Percentiles rank a stretch among this genome's conserved stretches.
Evolutionary conservation across 2,888 invertebrate species (phyloP).

Genomic region (Watsonalla cultraria): DNA sequence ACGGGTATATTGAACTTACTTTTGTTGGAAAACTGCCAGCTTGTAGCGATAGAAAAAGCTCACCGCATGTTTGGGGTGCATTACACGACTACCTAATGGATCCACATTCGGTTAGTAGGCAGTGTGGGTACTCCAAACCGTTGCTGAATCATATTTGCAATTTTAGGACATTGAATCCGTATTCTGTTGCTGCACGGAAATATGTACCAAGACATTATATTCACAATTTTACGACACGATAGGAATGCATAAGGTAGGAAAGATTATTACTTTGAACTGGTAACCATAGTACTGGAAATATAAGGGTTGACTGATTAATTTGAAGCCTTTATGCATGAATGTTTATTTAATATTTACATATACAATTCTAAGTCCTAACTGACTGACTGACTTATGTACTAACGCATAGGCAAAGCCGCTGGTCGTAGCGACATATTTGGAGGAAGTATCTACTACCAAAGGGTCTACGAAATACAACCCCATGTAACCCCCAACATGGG

Average conservation of each 20-base stretch:
- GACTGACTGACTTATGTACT: no score
- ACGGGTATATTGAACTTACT: conserved; percentile 20
- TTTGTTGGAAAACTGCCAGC: conserved; percentile 31
- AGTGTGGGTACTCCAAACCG: not conserved
- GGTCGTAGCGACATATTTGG: no score
- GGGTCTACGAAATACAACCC: no score
- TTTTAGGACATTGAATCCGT: not conserved
- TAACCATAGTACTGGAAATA: not conserved
- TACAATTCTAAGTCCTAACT: no score
- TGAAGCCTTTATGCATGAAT: no score
- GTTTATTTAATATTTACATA: no score
- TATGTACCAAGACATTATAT: not conserved
- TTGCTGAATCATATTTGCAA: not conserved
- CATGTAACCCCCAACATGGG: no score
- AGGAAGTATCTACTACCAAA: no score
- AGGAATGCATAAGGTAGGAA: not conserved
- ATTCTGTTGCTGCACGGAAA: not conserved
- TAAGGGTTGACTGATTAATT: not conserved
- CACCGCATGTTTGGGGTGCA: conserved; percentile 21
- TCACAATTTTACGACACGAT: not conserved
- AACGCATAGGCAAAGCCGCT: no score
- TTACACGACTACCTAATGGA: conserved; percentile 9
- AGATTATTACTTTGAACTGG: not conserved
- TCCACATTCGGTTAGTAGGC: not conserved
- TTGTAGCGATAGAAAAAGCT: conserved; percentile 23